Evolutionary conservation across 1,140 invertebrate genomes (phyloP), one percentile per base, ranked within the genome.

Genomic region (Ephestia elutella): DNA sequence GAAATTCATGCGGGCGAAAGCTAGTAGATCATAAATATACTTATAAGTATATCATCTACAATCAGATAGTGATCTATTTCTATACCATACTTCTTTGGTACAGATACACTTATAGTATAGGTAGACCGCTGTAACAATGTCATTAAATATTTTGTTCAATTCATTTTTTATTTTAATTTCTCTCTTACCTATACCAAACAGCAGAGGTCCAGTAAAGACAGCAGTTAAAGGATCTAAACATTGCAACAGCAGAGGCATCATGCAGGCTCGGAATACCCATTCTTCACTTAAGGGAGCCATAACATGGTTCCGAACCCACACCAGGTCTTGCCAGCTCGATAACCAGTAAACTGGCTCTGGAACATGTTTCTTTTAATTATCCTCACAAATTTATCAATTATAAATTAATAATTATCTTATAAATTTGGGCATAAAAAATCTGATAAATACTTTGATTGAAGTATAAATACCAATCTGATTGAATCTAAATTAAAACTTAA

Each of bases 271-370:
- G 82, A 97, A 98, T 4, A 96, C 96, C 89, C 97, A 97, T 84
- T 99, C 97, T 89, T 99, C 97, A 60, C 96, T 96, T 25, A 99
- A 79, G 10, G 97, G 97, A 10, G 97, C 97, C 67, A 98, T 95
- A 32, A 98, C 84, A 80, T 96, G 93, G 81, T 97, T 97, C 65
- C 97, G 91, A 68, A 97, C 90, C 96, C 96, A 98, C 17, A 95
- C 92, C 55, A 96, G 89, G 75, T 95, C 95, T 69, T 91, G 90
- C 56, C 93, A 87, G 63, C 91, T 93, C 51, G 90, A 90, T 17
- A 92, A 78, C 95, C 95, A 96, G 76, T 94, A 94, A 60, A 92
- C 90, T 3, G 93, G 91, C 71, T 96, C 95, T 96, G 60, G 9
- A 53, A 53, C 2, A 53, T 10, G 3, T 28, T 53, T 13, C 11